A percentile compares a stretch with the other conserved stretches of the same genome.
These are phyloP conservation scores for Zaprionus gabonicus DNA, from an alignment of 1,140 invertebrate genomes.

Conservation along the genomic window DNA sequence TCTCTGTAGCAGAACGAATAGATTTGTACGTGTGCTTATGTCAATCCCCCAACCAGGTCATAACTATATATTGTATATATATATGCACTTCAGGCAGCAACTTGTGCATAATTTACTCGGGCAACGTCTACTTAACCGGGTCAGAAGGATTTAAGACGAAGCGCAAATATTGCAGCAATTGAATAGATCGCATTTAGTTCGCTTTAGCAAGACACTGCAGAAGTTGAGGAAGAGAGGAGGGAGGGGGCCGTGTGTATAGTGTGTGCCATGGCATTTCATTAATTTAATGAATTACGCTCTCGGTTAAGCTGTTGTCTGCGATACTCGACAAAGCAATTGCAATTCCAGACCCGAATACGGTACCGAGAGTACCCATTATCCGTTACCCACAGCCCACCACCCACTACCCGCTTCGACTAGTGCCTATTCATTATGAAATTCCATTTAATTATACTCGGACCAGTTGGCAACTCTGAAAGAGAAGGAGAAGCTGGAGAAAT, in stretches of 20 bases:
- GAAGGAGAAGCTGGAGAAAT: constrained; percentile 30
- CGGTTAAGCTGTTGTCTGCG: constrained; percentile 38
- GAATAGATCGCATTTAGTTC: constrained; percentile 19
- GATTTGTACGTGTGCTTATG: neutral
- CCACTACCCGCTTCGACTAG: neutral
- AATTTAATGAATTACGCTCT: constrained; percentile 75
- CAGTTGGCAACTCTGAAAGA: neutral
- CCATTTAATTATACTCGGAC: constrained; percentile 65
- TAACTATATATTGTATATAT: neutral
- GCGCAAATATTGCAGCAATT: constrained; percentile 8
- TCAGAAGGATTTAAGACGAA: constrained; percentile 8
- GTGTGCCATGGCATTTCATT: constrained; percentile 71
- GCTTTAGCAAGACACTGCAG: neutral
- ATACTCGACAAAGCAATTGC: constrained; percentile 34
- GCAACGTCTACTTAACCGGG: neutral
- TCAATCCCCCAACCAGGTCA: neutral
- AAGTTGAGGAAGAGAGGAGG: neutral
- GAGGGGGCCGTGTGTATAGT: neutral
- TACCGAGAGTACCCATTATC: neutral
- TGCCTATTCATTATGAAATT: constrained; percentile 48
- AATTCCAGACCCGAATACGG: constrained; percentile 4
- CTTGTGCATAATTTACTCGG: neutral
- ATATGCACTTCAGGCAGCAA: neutral
- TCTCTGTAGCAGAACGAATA: neutral
- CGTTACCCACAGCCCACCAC: neutral